Evolutionary conservation across 2,113 vertebrate species (phyloP), one percentile per base, ranked within the genome.

Genomic region (Prunella himalayana): DNA sequence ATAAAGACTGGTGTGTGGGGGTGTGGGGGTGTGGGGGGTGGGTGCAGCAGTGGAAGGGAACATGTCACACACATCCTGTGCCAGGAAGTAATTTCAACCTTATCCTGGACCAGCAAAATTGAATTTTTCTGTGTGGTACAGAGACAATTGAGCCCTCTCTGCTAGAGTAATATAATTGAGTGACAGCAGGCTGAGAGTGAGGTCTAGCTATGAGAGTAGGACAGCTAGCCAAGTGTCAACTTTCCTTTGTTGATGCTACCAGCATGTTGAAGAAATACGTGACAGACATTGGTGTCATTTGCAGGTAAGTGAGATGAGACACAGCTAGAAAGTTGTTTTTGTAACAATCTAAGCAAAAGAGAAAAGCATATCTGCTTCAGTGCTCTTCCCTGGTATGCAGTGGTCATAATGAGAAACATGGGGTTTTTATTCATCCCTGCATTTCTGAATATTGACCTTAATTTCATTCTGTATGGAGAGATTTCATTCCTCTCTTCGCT

Each of bases 391-490:
- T 54, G 14, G 27, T 68, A 13, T 76, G 28, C 24, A 60, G 41
- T 47, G 54, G 10, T n/a, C 54, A 37, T 82, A 77, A 80, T 45
- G 94, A 88, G 88, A 86, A 90, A 59, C 60, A 59, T 21, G 15
- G 11, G 37, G 20, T 35, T 96, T 94, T 66, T 51, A 51, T 44
- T 86, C 11, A 64, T 18, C 25, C 22, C 22, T 69, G 13, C 15
- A n/a, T 87, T 92, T 89, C 82, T 94, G 82, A 71, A 83, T 79
- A 73, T 84, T 54, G 71, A 90, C 65, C 94, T 92, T 97, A 70
- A 57, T 80, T 96, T 91, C 24, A 88, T 91, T 88, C 60, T 54
- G 24, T 47, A 59, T 45, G 64, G 25, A 64, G 37, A 68, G 20
- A 57, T 20, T 23, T 92, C 31, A 50, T 84, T 80, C 86, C 96